These are phyloP conservation scores for Pleuronectes platessa DNA, from an alignment of 2,113 vertebrate species.

Conservation along the genomic window DNA sequence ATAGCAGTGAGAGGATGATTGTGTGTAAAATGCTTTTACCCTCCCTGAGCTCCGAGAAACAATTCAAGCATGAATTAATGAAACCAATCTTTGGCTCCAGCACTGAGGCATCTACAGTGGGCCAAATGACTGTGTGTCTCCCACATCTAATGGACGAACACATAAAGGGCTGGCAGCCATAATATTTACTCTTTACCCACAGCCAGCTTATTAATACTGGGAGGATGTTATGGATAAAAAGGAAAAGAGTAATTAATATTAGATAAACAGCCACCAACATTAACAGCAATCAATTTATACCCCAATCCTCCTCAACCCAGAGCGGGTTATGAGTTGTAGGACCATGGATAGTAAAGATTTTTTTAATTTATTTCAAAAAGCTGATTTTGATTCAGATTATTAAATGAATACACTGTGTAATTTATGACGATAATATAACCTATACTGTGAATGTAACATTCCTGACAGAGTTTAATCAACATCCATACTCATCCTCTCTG, in stretches of 20 bases:
- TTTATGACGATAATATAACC: too few species aligned
- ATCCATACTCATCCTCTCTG: constrained; percentile 18
- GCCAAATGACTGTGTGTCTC: background rate
- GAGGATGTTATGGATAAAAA: background rate
- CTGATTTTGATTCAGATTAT: too few species aligned
- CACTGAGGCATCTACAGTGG: background rate
- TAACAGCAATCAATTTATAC: background rate
- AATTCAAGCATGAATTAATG: constrained; percentile 51
- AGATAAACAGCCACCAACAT: constrained; percentile 1
- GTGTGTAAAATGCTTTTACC: constrained; percentile 39
- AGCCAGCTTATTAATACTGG: background rate
- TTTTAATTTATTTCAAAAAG: too few species aligned
- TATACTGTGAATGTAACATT: too few species aligned
- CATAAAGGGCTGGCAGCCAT: background rate
- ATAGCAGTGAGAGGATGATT: constrained; percentile 17
- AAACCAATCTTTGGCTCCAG: constrained; percentile 23
- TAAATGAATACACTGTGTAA: too few species aligned
- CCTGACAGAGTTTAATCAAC: too few species aligned
- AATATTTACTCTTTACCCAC: background rate
- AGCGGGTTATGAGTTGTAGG: background rate
- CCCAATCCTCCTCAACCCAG: background rate
- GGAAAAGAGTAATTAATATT: background rate
- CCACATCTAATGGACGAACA: background rate
- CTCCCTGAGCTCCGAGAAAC: constrained; percentile 10
- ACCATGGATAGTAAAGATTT: background rate